Conservation (phyloP, 2,888 invertebrate genomes). For the Orthosia gracilis region DNA sequence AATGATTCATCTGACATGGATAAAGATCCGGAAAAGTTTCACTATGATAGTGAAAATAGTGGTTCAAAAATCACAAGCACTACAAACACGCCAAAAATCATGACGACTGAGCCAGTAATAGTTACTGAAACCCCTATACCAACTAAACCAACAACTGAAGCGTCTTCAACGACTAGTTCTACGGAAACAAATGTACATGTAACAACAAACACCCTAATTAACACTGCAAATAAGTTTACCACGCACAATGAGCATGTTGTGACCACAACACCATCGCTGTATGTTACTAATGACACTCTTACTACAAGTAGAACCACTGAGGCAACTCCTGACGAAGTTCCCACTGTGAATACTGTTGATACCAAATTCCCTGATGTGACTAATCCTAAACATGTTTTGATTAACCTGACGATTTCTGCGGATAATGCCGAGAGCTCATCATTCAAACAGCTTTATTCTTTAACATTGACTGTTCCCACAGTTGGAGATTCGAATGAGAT, state of each 20-base stretch:
- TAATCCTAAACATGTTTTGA: conserved; percentile 93
- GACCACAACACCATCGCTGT: conserved; percentile 73
- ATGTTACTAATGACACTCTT: conserved; percentile 72
- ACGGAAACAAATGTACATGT: conserved; percentile 62
- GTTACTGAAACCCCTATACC: conserved; percentile 60
- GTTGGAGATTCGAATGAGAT: conserved; percentile 88
- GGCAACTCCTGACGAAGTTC: conserved; percentile 62
- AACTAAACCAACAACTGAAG: conserved; percentile 31
- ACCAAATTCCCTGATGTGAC: conserved; percentile 80
- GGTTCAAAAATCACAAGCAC: conserved; percentile 36
- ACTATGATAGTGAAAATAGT: conserved; percentile 78
- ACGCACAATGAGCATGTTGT: conserved; percentile 79
- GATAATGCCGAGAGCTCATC: conserved; percentile 88
- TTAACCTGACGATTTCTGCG: conserved; percentile 96
- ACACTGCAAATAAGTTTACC: conserved; percentile 73
- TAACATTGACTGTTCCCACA: conserved; percentile 95
- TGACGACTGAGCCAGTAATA: conserved; percentile 27
- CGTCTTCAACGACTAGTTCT: conserved; percentile 12
- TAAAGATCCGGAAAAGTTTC: conserved; percentile 78
- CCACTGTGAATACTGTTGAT: conserved; percentile 78
- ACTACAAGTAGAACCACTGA: conserved; percentile 60
- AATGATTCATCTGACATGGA: conserved; percentile 78
- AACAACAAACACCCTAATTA: conserved; percentile 65
- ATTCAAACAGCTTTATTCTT: conserved; percentile 93
- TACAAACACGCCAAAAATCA: conserved; percentile 20